These are phyloP conservation scores for pig (Sus scrofa) DNA, from an alignment of 2,113 vertebrate genomes.

Conservation along the genomic window DNA sequence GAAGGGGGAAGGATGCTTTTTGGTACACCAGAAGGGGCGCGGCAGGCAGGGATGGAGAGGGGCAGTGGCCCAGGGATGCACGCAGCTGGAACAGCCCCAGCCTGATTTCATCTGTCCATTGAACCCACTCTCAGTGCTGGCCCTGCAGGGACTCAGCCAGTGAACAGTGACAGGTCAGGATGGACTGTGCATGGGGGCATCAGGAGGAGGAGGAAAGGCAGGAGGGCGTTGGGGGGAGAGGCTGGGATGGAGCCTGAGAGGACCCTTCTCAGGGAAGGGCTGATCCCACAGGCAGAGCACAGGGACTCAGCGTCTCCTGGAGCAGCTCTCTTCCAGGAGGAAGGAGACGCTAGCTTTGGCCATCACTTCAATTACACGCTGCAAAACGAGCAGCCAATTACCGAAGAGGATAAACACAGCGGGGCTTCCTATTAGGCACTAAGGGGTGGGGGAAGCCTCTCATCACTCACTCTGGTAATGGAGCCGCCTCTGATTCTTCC, in stretches of 20 bases:
- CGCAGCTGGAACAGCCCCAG: background rate
- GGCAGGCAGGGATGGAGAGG: background rate
- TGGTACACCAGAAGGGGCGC: background rate
- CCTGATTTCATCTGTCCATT: background rate
- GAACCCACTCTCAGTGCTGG: rapidly evolving
- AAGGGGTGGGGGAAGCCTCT: no score
- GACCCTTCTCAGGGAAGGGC: background rate
- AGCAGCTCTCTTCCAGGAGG: background rate
- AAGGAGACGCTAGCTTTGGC: background rate
- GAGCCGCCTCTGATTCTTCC: background rate
- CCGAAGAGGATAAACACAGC: background rate
- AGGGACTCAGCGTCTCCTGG: rapidly evolving
- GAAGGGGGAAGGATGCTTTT: background rate
- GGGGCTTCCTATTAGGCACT: background rate
- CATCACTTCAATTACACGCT: background rate
- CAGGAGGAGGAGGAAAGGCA: background rate
- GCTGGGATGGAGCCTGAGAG: background rate
- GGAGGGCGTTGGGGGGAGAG: background rate
- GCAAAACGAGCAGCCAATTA: background rate
- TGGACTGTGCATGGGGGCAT: background rate
- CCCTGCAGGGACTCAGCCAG: background rate
- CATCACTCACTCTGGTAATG: background rate
- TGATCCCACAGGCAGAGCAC: background rate
- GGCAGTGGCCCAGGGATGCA: background rate
- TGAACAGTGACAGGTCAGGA: background rate